Evolutionary conservation across 37 sponge, comb jelly and placozoan species (phyloP), one percentile per base, ranked within the genome.

Genomic region (Halichondria panicea): DNA sequence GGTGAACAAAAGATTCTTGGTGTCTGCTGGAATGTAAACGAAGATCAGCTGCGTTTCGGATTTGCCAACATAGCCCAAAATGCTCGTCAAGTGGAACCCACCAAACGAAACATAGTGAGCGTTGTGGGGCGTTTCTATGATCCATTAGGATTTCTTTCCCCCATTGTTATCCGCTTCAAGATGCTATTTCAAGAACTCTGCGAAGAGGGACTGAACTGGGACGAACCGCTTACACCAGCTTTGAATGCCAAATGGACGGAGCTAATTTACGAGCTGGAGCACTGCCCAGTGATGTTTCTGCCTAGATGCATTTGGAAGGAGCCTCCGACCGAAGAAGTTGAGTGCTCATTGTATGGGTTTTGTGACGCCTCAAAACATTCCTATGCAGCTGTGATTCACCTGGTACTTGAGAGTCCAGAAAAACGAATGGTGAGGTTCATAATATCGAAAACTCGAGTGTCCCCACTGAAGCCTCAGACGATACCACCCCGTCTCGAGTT

Each of bases 131-230:
- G 40, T 12, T 40, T 74, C 59, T 74, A 31, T 6, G 75, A 74
- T 15, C 74, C 74, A 33, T 21, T 72, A 38, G 74, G 74, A 15
- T 72, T 72, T 36, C 58, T 72, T 13, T 31, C 43, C n/a, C 57
- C 75, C n/a, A 60, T 74, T 37, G 57, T 58, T 60, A 74, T 74
- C 25, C 57, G 30, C 39, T 74, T 74, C 60, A 74, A 74, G 75
- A 12, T 55, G 25, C 43, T 57, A 25, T 58, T 72, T 38, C 74
- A 72, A 36, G 19, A 55, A 55, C 58, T 72, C 33, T 58, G 60
- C 37, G 33, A 34, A 24, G 37, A 36, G 18, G 37, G 36, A 3
- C 66, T 66, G 37, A 4, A 66, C 24, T 73, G 74, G 74, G 61
- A 73, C 21, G 27, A 73, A 57, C 25, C 59, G 24, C 36, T 66